Conservation (phyloP, 2,113 vertebrate genomes). For the Pionites leucogaster region DNA sequence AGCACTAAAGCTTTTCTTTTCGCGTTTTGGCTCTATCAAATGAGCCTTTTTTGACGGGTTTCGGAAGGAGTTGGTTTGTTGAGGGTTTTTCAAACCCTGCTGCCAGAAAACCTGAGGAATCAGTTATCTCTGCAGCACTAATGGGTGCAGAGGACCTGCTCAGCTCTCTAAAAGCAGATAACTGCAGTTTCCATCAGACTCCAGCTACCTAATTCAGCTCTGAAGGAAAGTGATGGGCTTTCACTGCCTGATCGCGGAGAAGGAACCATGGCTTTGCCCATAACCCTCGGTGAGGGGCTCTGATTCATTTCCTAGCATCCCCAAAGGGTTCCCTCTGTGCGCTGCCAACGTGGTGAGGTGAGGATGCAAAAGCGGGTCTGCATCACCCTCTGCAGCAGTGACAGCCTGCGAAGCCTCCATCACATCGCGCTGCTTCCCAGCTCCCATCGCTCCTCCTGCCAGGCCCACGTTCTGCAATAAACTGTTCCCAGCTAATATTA, state of each 20-base stretch:
- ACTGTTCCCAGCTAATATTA: neutral
- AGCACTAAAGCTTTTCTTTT: neutral
- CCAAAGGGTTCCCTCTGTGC: neutral
- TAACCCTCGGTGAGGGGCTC: fast-evolving
- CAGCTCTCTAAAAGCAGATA: neutral
- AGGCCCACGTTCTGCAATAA: neutral
- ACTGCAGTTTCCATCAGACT: neutral
- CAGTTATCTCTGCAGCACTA: neutral
- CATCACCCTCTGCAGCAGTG: fast-evolving
- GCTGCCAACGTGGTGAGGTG: fast-evolving
- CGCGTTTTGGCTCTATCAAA: neutral
- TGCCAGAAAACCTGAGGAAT: neutral
- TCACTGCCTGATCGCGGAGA: too few species aligned
- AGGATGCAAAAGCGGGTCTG: neutral
- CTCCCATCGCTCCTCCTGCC: neutral
- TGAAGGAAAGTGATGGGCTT: neutral
- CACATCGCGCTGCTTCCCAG: fast-evolving
- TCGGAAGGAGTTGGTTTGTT: neutral
- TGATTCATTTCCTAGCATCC: neutral
- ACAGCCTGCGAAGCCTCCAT: neutral
- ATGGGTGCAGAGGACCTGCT: neutral
- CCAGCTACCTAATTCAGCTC: neutral
- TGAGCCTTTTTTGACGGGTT: neutral
- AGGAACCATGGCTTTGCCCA: fast-evolving
- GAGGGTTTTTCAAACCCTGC: neutral